Conservation (phyloP, 2,797 vertebrate species). For the Scarus forsteni region DNA sequence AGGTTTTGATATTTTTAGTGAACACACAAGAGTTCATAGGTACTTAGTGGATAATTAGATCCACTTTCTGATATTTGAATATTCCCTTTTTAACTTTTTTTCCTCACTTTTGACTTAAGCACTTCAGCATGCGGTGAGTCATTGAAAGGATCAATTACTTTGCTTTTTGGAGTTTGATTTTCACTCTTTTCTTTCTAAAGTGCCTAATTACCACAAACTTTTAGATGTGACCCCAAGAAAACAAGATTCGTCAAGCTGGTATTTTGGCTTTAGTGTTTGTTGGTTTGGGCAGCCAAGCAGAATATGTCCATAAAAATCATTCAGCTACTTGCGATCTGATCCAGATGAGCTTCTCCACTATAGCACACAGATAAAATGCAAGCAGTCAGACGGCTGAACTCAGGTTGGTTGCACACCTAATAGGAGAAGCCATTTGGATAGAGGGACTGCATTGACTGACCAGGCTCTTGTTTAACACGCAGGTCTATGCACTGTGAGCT, state of each 20-base stretch:
- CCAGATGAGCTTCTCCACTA: constrained; percentile 11
- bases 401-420: constrained; percentile 16
- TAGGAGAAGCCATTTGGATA: constrained; percentile 22
- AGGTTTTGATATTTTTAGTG: too few species aligned
- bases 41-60: too few species aligned
- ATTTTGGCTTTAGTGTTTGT: neutral
- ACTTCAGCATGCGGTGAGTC: too few species aligned
- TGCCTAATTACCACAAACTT: too few species aligned
- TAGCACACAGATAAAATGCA: neutral
- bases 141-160: too few species aligned
- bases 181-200: too few species aligned
- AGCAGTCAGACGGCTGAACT: constrained; percentile 37
- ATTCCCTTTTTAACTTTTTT: too few species aligned
- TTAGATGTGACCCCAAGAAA: neutral
- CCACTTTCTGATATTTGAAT: too few species aligned
- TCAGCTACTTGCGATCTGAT: neutral
- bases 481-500: constrained; percentile 12
- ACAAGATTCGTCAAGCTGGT: too few species aligned
- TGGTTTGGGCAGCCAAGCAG: neutral
- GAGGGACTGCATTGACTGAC: constrained; percentile 30
- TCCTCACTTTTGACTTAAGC: too few species aligned
- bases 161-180: neutral
- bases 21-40: too few species aligned
- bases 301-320: neutral
- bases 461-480: constrained; percentile 20